Base-by-base conservation (phyloP, 2,113 vertebrate genomes). In the Egretta garzetta region DNA sequence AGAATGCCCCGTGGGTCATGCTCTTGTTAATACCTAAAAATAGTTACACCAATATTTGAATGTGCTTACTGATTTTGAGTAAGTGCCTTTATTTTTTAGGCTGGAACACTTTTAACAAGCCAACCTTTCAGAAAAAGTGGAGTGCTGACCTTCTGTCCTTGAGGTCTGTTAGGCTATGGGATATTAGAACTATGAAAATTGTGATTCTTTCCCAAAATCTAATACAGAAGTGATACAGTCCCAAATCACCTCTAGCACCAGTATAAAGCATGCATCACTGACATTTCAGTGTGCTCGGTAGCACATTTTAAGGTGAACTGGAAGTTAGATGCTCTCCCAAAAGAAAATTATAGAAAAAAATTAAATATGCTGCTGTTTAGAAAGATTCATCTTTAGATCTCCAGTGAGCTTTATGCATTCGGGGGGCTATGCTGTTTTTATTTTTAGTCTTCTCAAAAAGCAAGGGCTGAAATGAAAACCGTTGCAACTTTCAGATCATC, bases 341-440 rank as follows among this genome's bases (percentile, higher is more conserved):
- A 53, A 88, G 63, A 86, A 92, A 93, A 91, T 32, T 4, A 77
- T 55, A 59, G 37, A 63, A 49, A 94, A 72, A 33, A 30, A 94
- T 63, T 66, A 88, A 91, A 80, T 67, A 86, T 75, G 43, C 21
- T 77, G 50, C 75, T 91, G 39, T 64, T 97, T 62, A 92, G 93
- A 89, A 96, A 52, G 91, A 86, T 82, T 90, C 73, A 86, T 90
- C 68, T 94, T 91, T 30, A 93, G 72, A 66, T 83, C 60, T 79
- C 32, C 8, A 53, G 24, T 81, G 70, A 95, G 70, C 52, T 94
- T 80, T 66, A 55, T 62, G 35, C 19, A 73, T 74, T 86, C 74
- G 73, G 41, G n/a, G 12, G 26, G 32, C 56, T 91, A 75, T 50
- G 23, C 17, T 82, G 14, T 52, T 64, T 81, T 88, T 94, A 83